Percentiles rank a stretch among this genome's conserved stretches.
phyloP scores from a whole-genome alignment of 1,140 invertebrate species.

The Hycleus cichorii region DNA sequence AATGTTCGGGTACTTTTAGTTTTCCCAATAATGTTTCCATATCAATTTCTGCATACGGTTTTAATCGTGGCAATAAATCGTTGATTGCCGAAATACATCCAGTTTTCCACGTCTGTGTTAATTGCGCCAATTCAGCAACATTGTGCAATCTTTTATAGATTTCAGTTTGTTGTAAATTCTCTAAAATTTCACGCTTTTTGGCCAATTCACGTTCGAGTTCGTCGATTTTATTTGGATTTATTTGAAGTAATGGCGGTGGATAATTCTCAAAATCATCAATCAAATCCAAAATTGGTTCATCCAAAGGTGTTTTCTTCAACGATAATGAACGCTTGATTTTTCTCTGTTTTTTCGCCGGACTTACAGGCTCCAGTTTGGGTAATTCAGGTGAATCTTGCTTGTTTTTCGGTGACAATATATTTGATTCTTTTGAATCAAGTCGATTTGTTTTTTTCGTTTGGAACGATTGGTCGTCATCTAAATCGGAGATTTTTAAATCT shows the following conservation, averaged over 20 bases:
- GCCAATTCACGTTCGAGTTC: constrained; percentile 10
- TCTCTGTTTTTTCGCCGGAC: not conserved
- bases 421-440: too few species aligned
- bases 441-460: not conserved
- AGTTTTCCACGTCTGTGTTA: constrained; percentile 17
- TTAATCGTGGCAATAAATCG: constrained; percentile 20
- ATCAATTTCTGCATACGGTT: constrained; percentile 22
- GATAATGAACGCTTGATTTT: constrained; percentile 4
- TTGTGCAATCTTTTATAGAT: constrained; percentile 24
- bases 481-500: too few species aligned
- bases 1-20: constrained; percentile 17
- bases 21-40: constrained; percentile 23
- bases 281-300: not conserved
- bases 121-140: constrained; percentile 15
- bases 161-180: constrained; percentile 21
- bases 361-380: not conserved
- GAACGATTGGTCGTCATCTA: not conserved
- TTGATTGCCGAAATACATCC: constrained; percentile 18
- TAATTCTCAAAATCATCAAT: not conserved
- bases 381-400: not conserved
- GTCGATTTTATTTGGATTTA: constrained; percentile 2
- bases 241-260: not conserved
- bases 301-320: not conserved
- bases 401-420: too few species aligned
- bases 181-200: constrained; percentile 22